A percentile compares a stretch with the other conserved stretches of the same genome.
Conservation (phyloP, 2,797 vertebrate species). For the Chloroceryle amazona region DNA sequence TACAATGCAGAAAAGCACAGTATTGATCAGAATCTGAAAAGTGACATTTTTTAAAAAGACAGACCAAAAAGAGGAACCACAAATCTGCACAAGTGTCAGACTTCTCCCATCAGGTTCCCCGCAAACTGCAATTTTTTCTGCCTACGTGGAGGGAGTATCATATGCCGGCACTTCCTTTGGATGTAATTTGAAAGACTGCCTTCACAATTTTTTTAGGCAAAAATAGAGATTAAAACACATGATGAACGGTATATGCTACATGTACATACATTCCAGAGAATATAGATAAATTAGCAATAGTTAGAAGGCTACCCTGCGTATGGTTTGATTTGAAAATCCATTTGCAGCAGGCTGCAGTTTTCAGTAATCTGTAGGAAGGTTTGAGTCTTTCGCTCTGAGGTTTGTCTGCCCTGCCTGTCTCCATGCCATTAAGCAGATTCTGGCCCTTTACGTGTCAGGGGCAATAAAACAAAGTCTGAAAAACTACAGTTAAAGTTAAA, state of each 20-base stretch:
- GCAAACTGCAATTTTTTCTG: neutral
- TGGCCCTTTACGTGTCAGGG: rapidly evolving
- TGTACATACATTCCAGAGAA: neutral
- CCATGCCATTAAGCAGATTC: neutral
- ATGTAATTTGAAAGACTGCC: neutral
- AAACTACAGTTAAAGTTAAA: neutral
- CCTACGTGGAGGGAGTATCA: neutral
- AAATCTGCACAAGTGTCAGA: neutral
- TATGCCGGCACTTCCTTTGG: neutral
- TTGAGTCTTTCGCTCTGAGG: neutral
- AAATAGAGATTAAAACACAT: neutral
- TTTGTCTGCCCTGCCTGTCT: neutral
- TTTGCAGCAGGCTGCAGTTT: neutral
- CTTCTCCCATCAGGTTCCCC: neutral
- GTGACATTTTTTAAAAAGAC: neutral
- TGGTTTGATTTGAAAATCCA: neutral
- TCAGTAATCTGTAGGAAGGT: neutral
- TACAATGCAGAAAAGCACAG: neutral
- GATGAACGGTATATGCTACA: neutral
- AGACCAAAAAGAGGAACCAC: neutral
- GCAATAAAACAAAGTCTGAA: neutral
- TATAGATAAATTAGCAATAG: rapidly evolving
- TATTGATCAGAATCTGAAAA: neutral
- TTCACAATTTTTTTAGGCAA: neutral
- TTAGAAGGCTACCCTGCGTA: neutral